Base-by-base conservation (phyloP, 2,888 invertebrate genomes). In the Halictus ligatus region DNA sequence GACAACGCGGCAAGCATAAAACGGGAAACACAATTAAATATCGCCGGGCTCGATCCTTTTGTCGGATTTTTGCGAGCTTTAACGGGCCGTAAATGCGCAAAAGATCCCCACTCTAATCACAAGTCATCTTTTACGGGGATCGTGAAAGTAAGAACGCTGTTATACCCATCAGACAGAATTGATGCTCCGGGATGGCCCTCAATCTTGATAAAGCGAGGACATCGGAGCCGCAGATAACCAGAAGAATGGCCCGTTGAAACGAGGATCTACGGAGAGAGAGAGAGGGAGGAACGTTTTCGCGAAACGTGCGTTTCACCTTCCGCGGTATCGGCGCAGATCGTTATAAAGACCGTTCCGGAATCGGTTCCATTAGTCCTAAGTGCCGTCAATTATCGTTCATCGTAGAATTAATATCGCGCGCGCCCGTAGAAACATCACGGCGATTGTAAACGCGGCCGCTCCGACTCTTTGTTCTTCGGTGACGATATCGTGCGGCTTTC, bases 361-460 rank as follows among this genome's bases (percentile, higher is more conserved):
- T 81, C 81, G 58, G 71, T 77, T 77, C 77, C 81, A 76, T 82
- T 48, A 69, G 35, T 67, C 10, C 25, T 46, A 29, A n/a, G 81
- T 82, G 73, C 73, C 72, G 74, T 54, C 82, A 69, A 80, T 75
- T 58, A 75, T 80, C 69, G 75, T 75, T 46, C 74, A 83, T 71
- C 69, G 58, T 40, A 18, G n/a, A 83, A 80, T 75, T 80, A 80
- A 83, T 75, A 60, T 81, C 76, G 54, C 69, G 21, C 50, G 75
- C 35, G 60, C 69, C 64, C 50, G 21, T 18, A 40, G 72, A 75
- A 84, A 81, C 75, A 78, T 58, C 75, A 58, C 72, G 54, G 60
- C 58, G 29, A 83, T 83, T 69, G 67, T 79, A 83, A 81, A 81
- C 48, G 40, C 25, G 25, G 25, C 72, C 54, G 76, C 35, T 25